Evolutionary conservation across 2,888 invertebrate genomes (phyloP).

Genomic region (Eulithis prunata): DNA sequence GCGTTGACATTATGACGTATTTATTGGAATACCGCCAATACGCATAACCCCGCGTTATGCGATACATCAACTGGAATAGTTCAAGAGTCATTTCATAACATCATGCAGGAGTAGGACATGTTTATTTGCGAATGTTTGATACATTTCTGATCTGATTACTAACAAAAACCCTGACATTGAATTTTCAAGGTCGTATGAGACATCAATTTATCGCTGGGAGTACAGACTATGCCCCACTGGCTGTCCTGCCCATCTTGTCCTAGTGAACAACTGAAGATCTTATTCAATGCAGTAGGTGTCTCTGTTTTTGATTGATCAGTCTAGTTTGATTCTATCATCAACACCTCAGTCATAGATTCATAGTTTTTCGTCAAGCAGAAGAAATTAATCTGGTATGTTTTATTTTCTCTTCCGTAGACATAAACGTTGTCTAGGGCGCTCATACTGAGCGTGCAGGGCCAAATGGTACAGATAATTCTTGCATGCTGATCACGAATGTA

Average conservation of each 20-base stretch:
- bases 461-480: not conserved
- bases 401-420: no score
- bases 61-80: slow-evolving; percentile 29
- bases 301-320: no score
- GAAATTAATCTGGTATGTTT: no score
- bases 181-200: slow-evolving; percentile 7
- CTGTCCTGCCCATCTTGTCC: no score
- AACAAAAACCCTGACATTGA: slow-evolving; percentile 6
- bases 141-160: slow-evolving; percentile 6
- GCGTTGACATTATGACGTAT: slow-evolving; percentile 58
- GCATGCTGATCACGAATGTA: not conserved
- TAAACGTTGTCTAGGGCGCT: no score
- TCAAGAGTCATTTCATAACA: slow-evolving; percentile 3
- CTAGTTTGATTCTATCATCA: no score
- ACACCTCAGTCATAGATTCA: no score
- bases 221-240: no score
- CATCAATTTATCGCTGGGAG: not conserved
- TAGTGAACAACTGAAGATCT: no score
- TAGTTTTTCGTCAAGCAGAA: no score
- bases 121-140: slow-evolving; percentile 17
- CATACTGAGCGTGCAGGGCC: no score
- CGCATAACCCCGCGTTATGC: slow-evolving; percentile 22
- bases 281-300: no score
- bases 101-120: slow-evolving; percentile 10
- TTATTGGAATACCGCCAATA: slow-evolving; percentile 43